phyloP scores from a whole-genome alignment of 1,140 invertebrate species.

The Cyclargus thomasi region DNA sequence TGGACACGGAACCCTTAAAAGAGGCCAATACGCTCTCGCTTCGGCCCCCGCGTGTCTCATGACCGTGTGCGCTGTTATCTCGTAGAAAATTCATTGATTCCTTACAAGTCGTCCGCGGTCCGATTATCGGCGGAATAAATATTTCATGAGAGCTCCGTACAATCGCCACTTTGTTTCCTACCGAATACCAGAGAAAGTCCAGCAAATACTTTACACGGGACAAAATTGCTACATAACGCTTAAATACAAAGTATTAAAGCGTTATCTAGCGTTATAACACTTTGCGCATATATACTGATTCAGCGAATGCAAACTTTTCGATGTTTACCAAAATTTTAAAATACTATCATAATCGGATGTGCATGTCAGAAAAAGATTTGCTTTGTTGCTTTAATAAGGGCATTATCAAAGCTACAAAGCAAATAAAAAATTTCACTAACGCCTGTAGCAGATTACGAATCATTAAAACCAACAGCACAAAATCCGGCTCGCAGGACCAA shows the following conservation, averaged over 20 bases:
- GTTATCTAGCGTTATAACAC: no score
- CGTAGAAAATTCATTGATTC: conserved; percentile 41
- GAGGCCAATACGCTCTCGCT: conserved; percentile 12
- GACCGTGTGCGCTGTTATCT: conserved; percentile 6
- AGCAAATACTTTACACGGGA: not conserved
- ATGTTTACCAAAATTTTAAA: no score
- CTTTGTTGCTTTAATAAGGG: no score
- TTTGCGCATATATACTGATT: no score
- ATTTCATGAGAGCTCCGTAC: conserved; percentile 36
- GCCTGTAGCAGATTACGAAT: not conserved
- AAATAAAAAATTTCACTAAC: no score
- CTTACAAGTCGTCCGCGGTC: conserved; percentile 25
- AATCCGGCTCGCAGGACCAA: not conserved
- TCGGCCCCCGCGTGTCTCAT: conserved; percentile 18
- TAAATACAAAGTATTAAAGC: no score
- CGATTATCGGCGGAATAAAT: conserved; percentile 41
- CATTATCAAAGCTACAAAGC: no score
- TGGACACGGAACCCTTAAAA: not conserved
- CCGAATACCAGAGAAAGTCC: not conserved
- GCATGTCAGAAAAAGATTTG: no score
- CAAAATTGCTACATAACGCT: not conserved
- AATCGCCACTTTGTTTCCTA: conserved; percentile 21
- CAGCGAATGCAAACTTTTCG: no score
- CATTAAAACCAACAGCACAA: not conserved
- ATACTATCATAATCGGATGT: no score